Conservation (phyloP, 2,113 vertebrate genomes). For the Chloropsis hardwickii region DNA sequence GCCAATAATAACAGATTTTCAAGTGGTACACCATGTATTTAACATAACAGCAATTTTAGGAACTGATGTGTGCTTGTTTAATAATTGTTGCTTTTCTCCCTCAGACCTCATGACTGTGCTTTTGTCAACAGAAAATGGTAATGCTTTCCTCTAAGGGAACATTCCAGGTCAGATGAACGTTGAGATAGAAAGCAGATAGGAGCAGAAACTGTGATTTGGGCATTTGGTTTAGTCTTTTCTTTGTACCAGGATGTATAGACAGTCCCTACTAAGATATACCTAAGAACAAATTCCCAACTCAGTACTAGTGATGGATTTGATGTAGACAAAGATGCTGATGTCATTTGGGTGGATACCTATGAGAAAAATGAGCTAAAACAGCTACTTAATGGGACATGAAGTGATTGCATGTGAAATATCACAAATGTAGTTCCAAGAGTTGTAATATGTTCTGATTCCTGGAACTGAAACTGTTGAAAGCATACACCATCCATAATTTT, state of each 20-base stretch:
- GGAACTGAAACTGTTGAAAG: not conserved
- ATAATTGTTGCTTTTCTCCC: not conserved
- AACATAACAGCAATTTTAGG: conserved; percentile 4
- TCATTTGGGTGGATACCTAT: not conserved
- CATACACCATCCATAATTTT: not conserved
- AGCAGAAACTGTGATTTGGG: not conserved
- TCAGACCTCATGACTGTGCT: not conserved
- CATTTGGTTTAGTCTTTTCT: not conserved
- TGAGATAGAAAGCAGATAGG: not conserved
- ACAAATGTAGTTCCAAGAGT: not conserved
- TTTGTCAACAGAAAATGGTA: not conserved
- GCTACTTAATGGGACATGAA: not conserved
- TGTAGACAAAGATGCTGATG: not conserved
- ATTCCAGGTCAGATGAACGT: conserved; percentile 12
- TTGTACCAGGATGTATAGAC: not conserved
- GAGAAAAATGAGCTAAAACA: conserved; percentile 7
- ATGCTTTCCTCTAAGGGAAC: not conserved
- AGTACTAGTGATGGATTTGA: not conserved
- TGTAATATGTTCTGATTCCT: not conserved
- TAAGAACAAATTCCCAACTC: not conserved
- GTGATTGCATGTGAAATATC: not conserved
- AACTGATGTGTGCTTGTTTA: conserved; percentile 3
- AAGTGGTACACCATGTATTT: not conserved
- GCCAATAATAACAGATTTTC: conserved; percentile 19
- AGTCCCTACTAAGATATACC: not conserved